phyloP scores from a whole-genome alignment of 1,140 invertebrate species.

The Halictus rubicundus region DNA sequence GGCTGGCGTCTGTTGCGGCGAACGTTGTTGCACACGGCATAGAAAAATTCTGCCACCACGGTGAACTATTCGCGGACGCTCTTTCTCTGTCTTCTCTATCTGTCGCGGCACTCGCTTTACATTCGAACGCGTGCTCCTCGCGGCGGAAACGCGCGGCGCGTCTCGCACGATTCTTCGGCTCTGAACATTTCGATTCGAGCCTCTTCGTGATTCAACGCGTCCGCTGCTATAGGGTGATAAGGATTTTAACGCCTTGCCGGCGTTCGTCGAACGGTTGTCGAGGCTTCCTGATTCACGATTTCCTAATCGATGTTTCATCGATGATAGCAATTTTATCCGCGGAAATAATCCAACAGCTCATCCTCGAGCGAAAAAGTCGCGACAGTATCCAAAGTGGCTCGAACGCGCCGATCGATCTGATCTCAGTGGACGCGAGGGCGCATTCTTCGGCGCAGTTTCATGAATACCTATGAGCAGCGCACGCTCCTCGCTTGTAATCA shows the following conservation, averaged over 20 bases:
- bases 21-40: neutral
- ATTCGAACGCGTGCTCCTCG: neutral
- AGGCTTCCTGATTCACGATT: no score
- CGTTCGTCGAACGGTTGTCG: no score
- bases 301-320: no score
- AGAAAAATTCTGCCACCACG: neutral
- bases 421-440: neutral
- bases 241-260: no score
- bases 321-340: no score
- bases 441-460: conserved; percentile 3
- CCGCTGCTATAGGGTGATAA: no score
- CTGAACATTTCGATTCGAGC: no score
- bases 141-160: neutral
- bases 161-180: neutral
- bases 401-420: neutral
- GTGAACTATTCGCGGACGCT: neutral
- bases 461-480: conserved; percentile 9
- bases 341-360: no score
- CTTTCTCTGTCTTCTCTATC: neutral
- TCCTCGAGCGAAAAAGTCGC: neutral
- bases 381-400: neutral
- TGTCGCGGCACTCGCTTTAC: neutral
- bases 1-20: neutral
- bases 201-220: no score
- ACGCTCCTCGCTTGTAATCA: conserved; percentile 10